These are phyloP conservation scores for Trichacis sp. DNA, from an alignment of 2,888 invertebrate genomes.

Conservation along the genomic window DNA sequence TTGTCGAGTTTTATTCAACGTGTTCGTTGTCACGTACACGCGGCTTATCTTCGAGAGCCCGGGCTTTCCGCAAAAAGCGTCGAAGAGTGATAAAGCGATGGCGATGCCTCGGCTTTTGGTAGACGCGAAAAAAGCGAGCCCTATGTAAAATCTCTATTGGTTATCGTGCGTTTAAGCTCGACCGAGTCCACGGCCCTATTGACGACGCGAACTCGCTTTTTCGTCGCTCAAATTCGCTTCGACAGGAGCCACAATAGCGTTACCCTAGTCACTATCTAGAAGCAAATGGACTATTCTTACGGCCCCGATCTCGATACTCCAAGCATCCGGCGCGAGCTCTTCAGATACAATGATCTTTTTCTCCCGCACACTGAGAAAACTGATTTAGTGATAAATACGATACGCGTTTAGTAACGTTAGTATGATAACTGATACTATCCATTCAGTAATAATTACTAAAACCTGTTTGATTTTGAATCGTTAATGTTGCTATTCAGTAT, in stretches of 20 bases:
- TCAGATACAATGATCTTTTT: not conserved
- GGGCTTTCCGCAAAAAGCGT: not conserved
- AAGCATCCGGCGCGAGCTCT: not conserved
- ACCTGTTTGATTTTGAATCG: no score
- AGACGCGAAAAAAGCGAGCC: conserved; percentile 23
- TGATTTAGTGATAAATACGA: no score
- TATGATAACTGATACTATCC: no score
- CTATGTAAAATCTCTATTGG: conserved; percentile 34
- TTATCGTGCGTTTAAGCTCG: conserved; percentile 42
- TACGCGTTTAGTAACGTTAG: no score
- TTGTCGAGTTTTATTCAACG: not conserved
- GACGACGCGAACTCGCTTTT: conserved; percentile 36
- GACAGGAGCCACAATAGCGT: conserved; percentile 21
- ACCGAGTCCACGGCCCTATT: conserved; percentile 32
- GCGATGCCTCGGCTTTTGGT: conserved; percentile 3
- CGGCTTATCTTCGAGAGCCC: not conserved
- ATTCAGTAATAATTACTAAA: no score
- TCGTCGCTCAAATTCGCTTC: conserved; percentile 23
- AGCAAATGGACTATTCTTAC: conserved; percentile 35
- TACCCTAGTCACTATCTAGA: conserved; percentile 17
- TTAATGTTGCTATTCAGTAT: no score
- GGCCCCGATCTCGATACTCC: conserved; percentile 2
- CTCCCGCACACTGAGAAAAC: no score
- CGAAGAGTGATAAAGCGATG: conserved; percentile 23
- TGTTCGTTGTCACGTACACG: not conserved